These are phyloP conservation scores for Porites cylindrica DNA, from an alignment of 92 coral and sea anemone genomes.

Conservation along the genomic window DNA sequence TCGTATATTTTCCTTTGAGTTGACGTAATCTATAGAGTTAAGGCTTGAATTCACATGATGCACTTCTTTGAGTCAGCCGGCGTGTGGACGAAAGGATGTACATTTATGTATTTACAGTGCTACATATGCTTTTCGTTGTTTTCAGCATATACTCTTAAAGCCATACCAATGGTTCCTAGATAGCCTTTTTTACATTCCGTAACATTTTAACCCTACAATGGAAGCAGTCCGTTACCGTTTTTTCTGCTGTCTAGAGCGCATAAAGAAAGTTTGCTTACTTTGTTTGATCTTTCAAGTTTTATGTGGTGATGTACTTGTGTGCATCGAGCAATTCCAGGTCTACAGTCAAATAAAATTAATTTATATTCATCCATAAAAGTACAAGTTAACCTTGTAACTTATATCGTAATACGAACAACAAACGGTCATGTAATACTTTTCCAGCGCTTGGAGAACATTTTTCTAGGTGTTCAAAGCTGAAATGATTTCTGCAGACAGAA, in stretches of 20 bases:
- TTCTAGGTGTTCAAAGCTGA: background rate
- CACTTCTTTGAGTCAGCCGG: conserved; percentile 26
- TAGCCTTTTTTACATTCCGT: background rate
- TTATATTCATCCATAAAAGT: background rate
- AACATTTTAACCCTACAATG: background rate
- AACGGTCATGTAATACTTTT: background rate
- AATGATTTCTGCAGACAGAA: background rate
- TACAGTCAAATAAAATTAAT: background rate
- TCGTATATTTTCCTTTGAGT: too few species aligned
- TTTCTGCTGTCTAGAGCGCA: background rate
- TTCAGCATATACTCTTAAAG: background rate
- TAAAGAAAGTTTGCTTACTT: conserved; percentile 4
- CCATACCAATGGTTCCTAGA: background rate
- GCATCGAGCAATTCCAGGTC: background rate
- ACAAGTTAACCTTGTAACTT: background rate
- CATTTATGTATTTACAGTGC: background rate
- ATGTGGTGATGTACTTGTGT: conserved; percentile 31
- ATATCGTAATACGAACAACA: background rate
- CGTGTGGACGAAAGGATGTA: conserved; percentile 1
- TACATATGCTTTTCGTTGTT: background rate
- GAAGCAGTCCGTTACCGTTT: background rate
- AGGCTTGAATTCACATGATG: background rate
- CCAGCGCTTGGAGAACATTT: background rate
- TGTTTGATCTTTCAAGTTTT: conserved; percentile 42
- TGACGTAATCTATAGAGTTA: too few species aligned